Evolutionary conservation across 2,888 invertebrate species (phyloP).

Genomic region (Rotaria socialis): DNA sequence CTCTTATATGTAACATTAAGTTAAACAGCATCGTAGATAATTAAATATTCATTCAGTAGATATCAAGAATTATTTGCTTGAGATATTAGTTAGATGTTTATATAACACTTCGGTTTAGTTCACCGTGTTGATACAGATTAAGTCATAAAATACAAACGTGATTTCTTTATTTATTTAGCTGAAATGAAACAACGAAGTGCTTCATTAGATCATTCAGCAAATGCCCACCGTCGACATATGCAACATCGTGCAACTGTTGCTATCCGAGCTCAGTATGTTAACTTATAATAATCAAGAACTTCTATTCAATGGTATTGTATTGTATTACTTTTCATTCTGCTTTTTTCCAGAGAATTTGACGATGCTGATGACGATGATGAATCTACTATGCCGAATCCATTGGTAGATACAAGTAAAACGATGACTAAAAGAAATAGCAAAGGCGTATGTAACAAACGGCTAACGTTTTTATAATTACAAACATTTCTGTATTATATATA

Average conservation of each 20-base stretch:
- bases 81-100: no score
- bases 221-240: background rate
- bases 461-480: no score
- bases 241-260: background rate
- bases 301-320: background rate
- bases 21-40: no score
- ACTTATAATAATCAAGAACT: background rate
- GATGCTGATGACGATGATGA: background rate
- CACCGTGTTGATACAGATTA: no score
- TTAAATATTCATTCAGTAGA: no score
- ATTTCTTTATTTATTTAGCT: background rate
- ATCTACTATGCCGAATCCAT: background rate
- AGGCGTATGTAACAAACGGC: background rate
- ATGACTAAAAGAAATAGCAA: background rate
- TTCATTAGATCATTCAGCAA: conserved; percentile 27
- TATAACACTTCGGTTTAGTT: no score
- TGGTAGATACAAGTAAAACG: background rate
- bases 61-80: no score
- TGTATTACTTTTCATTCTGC: background rate
- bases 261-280: background rate
- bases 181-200: conserved; percentile 30
- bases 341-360: background rate
- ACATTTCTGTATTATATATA: background rate
- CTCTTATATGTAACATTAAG: no score
- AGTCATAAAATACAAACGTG: no score